Evolutionary conservation across 1,140 invertebrate genomes (phyloP).

Genomic region (Drosophila rhopaloa): DNA sequence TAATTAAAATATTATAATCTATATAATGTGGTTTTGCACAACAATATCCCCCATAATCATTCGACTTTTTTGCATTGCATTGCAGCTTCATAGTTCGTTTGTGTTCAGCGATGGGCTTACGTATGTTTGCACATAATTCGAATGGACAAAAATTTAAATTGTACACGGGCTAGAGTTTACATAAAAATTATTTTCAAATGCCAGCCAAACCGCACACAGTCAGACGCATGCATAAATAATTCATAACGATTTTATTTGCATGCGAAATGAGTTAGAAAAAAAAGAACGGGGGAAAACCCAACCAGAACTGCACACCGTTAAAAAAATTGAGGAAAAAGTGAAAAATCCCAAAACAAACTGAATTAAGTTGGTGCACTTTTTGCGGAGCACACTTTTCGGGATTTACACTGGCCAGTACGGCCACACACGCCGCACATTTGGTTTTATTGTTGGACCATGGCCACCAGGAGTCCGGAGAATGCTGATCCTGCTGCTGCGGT

Average conservation of each 20-base stretch:
- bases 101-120: constrained; percentile 22
- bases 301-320: constrained; percentile 28
- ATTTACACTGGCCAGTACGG: constrained; percentile 36
- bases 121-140: constrained; percentile 69
- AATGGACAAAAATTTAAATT: constrained; percentile 61
- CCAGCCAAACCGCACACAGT: constrained; percentile 65
- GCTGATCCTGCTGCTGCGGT: constrained; percentile 52
- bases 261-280: constrained; percentile 77
- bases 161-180: constrained; percentile 48
- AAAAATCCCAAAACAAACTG: constrained; percentile 67
- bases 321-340: constrained; percentile 25
- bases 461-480: constrained; percentile 12
- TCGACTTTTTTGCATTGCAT: constrained; percentile 16
- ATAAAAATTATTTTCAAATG: constrained; percentile 65
- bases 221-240: constrained; percentile 77
- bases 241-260: constrained; percentile 81
- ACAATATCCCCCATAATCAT: constrained; percentile 46
- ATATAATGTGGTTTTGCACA: constrained; percentile 65
- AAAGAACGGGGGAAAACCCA: constrained; percentile 33
- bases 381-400: constrained; percentile 44
- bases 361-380: constrained; percentile 67
- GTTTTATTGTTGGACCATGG: constrained; percentile 71
- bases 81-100: constrained; percentile 1
- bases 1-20: constrained; percentile 66
- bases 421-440: constrained; percentile 59